A percentile compares a stretch with the other conserved stretches of the same genome.
Evolutionary conservation across 2,113 vertebrate genomes (phyloP).

Genomic region (Thamnophis sirtalis): DNA sequence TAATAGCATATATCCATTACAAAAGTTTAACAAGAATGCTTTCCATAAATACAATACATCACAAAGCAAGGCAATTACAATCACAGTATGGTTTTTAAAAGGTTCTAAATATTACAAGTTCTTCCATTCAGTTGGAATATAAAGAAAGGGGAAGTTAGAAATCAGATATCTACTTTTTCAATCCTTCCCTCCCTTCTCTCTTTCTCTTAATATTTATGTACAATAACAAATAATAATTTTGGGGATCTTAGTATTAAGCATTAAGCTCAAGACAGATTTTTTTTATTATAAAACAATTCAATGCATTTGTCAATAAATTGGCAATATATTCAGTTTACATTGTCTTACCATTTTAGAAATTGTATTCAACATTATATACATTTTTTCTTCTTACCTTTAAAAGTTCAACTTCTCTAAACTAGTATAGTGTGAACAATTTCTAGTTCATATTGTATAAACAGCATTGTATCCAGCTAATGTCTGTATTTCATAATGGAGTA

Average conservation of each 20-base stretch:
- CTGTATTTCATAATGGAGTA: neutral
- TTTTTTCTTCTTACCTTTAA: neutral
- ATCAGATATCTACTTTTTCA: neutral
- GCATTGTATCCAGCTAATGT: neutral
- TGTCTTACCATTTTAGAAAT: neutral
- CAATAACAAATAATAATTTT: neutral
- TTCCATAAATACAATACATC: neutral
- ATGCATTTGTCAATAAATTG: neutral
- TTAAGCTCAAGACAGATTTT: neutral
- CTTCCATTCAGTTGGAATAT: neutral
- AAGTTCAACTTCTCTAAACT: neutral
- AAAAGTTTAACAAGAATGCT: neutral
- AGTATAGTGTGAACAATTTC: neutral
- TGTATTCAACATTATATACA: neutral
- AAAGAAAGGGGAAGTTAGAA: neutral
- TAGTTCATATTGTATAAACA: neutral
- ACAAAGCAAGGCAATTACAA: neutral
- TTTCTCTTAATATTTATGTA: neutral
- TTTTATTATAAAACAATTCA: neutral
- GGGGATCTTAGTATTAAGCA: neutral
- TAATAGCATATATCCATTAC: neutral
- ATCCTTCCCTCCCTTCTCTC: too few species aligned
- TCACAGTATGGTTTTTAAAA: neutral
- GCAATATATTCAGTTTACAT: neutral
- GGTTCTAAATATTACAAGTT: neutral